Percentiles rank a stretch among this genome's conserved stretches.
phyloP scores from a whole-genome alignment of 2,888 invertebrate genomes.

The Andrena bucephala region DNA sequence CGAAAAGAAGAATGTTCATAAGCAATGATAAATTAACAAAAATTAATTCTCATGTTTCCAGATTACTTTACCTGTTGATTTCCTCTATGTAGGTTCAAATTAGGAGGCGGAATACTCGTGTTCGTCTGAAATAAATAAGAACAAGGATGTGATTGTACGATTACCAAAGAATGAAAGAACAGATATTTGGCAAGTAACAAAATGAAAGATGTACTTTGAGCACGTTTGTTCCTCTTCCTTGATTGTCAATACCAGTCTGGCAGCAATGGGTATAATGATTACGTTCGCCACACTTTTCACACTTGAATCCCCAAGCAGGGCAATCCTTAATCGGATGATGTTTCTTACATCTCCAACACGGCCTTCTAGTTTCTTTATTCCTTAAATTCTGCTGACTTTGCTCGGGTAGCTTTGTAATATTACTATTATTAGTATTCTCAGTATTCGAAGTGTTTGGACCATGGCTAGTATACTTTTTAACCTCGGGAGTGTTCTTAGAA shows the following conservation, averaged over 20 bases:
- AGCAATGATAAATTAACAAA: not conserved
- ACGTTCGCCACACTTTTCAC: slow-evolving; percentile 53
- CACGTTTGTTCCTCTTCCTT: not conserved
- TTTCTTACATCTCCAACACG: slow-evolving; percentile 60
- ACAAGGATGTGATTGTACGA: slow-evolving; percentile 6
- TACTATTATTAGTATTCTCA: not conserved
- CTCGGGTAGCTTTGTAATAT: not conserved
- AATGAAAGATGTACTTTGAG: not conserved
- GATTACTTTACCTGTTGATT: not conserved
- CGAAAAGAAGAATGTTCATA: not conserved
- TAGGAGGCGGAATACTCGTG: not conserved
- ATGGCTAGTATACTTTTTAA: not conserved
- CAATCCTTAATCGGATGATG: slow-evolving; percentile 57
- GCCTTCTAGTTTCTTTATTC: not conserved
- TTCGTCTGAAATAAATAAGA: not conserved
- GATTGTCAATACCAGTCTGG: too few relatives aligned
- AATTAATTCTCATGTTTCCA: not conserved
- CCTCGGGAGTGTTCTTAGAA: not conserved
- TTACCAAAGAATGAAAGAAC: not conserved
- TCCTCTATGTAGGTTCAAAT: not conserved
- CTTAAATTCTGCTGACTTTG: not conserved
- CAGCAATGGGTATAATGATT: slow-evolving; percentile 56
- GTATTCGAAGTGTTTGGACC: not conserved
- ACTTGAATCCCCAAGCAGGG: slow-evolving; percentile 65
- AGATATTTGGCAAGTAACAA: not conserved